Conservation (phyloP, 1,140 invertebrate species). For the Drosophila rufa region DNA sequence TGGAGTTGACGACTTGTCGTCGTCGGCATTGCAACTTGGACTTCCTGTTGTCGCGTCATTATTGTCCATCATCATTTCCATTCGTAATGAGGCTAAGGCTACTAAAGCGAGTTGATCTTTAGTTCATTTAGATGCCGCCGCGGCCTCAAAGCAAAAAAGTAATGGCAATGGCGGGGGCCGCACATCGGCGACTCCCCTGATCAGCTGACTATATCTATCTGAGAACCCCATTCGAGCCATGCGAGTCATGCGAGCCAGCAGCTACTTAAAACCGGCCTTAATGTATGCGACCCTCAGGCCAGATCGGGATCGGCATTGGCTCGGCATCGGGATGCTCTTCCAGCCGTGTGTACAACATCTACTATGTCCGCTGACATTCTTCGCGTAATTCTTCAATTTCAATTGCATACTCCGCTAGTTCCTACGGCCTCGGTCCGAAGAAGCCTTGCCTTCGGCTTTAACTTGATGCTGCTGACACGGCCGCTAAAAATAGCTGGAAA, state of each 20-base stretch:
- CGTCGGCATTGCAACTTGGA: constrained; percentile 59
- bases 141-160: constrained; percentile 30
- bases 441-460: constrained; percentile 5
- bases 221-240: constrained; percentile 9
- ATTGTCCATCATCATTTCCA: constrained; percentile 84
- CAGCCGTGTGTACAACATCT: constrained; percentile 74
- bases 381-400: constrained; percentile 83
- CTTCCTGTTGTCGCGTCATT: constrained; percentile 84
- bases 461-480: background rate
- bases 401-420: constrained; percentile 77
- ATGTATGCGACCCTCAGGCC: constrained; percentile 57
- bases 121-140: constrained; percentile 82
- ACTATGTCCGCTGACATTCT: constrained; percentile 80
- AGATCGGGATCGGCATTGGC: constrained; percentile 21
- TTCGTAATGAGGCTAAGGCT: constrained; percentile 82
- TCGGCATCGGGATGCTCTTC: constrained; percentile 34
- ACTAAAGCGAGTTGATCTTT: constrained; percentile 76
- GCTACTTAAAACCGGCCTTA: constrained; percentile 42
- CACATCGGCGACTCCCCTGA: constrained; percentile 48
- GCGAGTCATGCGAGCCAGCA: constrained; percentile 8
- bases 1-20: constrained; percentile 49
- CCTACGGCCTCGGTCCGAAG: constrained; percentile 6
- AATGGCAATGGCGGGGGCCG: constrained; percentile 49
- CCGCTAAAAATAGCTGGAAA: background rate
- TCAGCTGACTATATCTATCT: constrained; percentile 60